Percentiles rank a stretch among this genome's conserved stretches.
Conservation (phyloP, 2,888 invertebrate species). For the Leptinotarsa haldemani region DNA sequence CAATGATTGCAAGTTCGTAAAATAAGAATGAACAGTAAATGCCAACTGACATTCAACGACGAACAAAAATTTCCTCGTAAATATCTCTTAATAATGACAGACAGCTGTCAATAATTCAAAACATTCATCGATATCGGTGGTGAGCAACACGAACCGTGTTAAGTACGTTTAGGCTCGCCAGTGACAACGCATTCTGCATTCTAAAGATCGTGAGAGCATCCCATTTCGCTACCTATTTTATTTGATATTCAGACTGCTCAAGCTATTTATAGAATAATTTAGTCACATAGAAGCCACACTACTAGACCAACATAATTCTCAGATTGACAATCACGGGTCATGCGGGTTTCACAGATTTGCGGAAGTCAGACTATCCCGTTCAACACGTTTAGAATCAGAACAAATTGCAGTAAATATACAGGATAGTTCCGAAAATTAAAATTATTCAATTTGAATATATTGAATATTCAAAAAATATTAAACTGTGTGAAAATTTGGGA, state of each 20-base stretch:
- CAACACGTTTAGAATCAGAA: background rate
- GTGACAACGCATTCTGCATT: constrained; percentile 39
- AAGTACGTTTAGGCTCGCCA: constrained; percentile 44
- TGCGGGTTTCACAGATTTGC: constrained; percentile 12
- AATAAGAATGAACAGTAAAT: background rate
- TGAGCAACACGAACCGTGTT: constrained; percentile 41
- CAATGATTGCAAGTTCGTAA: no score
- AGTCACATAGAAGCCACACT: constrained; percentile 27
- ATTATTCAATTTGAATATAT: no score
- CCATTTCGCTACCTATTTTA: constrained; percentile 46
- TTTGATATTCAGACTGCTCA: constrained; percentile 42
- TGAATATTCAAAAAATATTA: no score
- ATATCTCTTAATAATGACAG: constrained; percentile 16
- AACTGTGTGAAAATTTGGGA: no score
- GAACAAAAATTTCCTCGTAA: background rate
- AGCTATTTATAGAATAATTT: constrained; percentile 33
- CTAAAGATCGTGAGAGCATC: constrained; percentile 48
- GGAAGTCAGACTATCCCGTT: constrained; percentile 10
- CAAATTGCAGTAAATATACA: background rate
- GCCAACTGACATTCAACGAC: background rate
- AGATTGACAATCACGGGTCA: constrained; percentile 19
- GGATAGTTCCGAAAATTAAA: no score
- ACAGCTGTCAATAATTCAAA: constrained; percentile 23
- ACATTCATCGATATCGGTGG: constrained; percentile 15
- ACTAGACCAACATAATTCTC: constrained; percentile 21